Evolutionary conservation across 92 coral and sea anemone genomes (phyloP).

Genomic region (Epizoanthus illoricatus): DNA sequence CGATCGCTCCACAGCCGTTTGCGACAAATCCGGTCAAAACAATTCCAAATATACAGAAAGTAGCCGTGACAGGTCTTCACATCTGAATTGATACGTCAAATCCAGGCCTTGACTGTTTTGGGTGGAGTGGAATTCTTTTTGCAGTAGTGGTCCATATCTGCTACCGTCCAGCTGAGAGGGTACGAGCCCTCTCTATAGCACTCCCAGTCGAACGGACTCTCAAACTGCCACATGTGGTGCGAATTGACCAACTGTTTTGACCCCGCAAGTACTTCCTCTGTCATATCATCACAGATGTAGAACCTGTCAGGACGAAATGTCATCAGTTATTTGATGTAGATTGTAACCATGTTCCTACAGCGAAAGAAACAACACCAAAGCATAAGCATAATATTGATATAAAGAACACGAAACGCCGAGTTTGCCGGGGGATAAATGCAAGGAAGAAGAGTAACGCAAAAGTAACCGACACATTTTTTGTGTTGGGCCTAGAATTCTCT

Average conservation of each 20-base stretch:
- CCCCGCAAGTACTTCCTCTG: constrained; percentile 31
- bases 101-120: constrained; percentile 32
- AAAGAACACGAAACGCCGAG: too few species aligned
- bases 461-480: too few species aligned
- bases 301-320: constrained; percentile 8
- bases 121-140: constrained; percentile 29
- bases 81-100: neutral
- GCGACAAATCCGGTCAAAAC: too few species aligned
- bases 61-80: too few species aligned
- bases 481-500: too few species aligned
- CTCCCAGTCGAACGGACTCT: constrained; percentile 46
- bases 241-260: constrained; percentile 25
- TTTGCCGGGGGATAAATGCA: too few species aligned
- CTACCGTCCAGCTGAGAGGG: constrained; percentile 37
- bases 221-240: constrained; percentile 44
- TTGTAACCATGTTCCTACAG: too few species aligned
- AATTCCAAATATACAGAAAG: too few species aligned
- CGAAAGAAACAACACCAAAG: too few species aligned
- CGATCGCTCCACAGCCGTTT: too few species aligned
- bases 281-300: constrained; percentile 25
- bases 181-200: constrained; percentile 34
- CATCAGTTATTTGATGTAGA: neutral
- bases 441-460: too few species aligned
- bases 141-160: constrained; percentile 39
- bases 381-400: too few species aligned